Base-by-base conservation (phyloP, 2,113 vertebrate species). In the Phalacrocorax brasilianus region DNA sequence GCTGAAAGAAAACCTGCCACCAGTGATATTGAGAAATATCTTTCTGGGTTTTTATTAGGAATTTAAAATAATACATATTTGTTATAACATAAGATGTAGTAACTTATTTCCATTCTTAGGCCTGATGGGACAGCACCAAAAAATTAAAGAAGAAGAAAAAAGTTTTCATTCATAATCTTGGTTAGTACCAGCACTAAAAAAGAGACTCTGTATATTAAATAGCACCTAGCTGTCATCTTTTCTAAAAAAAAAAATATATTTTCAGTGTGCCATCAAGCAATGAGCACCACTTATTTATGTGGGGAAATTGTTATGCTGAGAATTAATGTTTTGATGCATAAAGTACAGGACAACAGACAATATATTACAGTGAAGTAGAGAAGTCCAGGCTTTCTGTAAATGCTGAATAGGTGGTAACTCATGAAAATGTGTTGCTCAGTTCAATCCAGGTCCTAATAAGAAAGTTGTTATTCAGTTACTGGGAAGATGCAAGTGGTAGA, bases 71-170 rank as follows among this genome's bases (percentile, higher is more conserved):
- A 35, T 42, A 17, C 1, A 0, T 74, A 27, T 56, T 75, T 78
- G 4, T 40, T 84, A 12, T 40, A 70, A 30, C 2, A 2, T 24
- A 77, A 44, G 15, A 35, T 52, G 14, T 53, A 76, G 20, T 66
- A 59, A 50, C 14, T 80, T 85, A 53, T 19, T 92, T 85, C 14
- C 9, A 6, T 66, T 80, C 14, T 70, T 62, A 44, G 18, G 22
- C 5, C n/a, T 75, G 42, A 65, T 85, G 52, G 10, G 13, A 77
- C 45, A 6, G 38, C 30, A 44, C 4, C 3, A 71, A 85, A 49
- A 55, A 70, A 10, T 2, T 22, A 47, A 28, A 7, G 23, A 47
- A 11, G 8, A 52, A 58, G 12, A 16, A 1, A 6, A 0, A 9
- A 1, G 0, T 38, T 85, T 70, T 72, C 5, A 47, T 86, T 91